Percentiles rank a stretch among this genome's conserved stretches.
These are phyloP conservation scores for Aplidium turbinatum DNA, from an alignment of 23 tunicate genomes.

Conservation along the genomic window DNA sequence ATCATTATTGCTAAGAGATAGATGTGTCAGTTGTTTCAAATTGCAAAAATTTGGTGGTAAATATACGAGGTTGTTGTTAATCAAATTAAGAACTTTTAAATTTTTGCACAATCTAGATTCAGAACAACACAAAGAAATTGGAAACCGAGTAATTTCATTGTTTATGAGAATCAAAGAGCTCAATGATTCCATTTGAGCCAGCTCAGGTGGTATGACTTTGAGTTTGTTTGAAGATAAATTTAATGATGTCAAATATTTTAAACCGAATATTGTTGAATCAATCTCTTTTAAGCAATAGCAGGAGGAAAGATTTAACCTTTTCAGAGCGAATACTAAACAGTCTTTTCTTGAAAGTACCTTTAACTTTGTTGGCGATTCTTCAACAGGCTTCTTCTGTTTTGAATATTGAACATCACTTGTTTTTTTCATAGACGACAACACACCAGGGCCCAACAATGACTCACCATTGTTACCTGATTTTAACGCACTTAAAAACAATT, in stretches of 20 bases:
- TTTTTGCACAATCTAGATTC: constrained; percentile 6
- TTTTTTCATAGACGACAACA: constrained; percentile 61
- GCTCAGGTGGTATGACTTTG: constrained; percentile 31
- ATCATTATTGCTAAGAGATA: constrained; percentile 39
- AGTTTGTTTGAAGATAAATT: constrained; percentile 57
- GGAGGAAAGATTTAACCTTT: constrained; percentile 35
- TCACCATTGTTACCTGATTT: constrained; percentile 58
- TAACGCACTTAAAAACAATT: constrained; percentile 51
- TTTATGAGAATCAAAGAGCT: constrained; percentile 20
- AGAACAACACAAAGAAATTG: background rate
- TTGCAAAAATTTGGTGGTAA: constrained; percentile 39
- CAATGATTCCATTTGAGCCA: constrained; percentile 15
- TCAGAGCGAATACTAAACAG: constrained; percentile 46
- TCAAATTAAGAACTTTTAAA: constrained; percentile 10
- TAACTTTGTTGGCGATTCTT: constrained; percentile 56
- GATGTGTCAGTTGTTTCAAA: constrained; percentile 38
- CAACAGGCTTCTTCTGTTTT: constrained; percentile 44
- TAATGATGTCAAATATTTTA: constrained; percentile 40
- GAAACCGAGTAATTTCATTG: constrained; percentile 15
- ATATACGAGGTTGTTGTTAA: constrained; percentile 19
- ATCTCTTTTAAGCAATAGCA: constrained; percentile 33
- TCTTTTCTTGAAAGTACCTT: constrained; percentile 33
- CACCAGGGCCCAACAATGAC: constrained; percentile 38
- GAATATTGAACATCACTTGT: too few relatives aligned
- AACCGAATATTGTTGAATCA: constrained; percentile 40